Evolutionary conservation across 2,888 invertebrate species (phyloP), one percentile per base, ranked within the genome.

Genomic region (Andricus curvator): DNA sequence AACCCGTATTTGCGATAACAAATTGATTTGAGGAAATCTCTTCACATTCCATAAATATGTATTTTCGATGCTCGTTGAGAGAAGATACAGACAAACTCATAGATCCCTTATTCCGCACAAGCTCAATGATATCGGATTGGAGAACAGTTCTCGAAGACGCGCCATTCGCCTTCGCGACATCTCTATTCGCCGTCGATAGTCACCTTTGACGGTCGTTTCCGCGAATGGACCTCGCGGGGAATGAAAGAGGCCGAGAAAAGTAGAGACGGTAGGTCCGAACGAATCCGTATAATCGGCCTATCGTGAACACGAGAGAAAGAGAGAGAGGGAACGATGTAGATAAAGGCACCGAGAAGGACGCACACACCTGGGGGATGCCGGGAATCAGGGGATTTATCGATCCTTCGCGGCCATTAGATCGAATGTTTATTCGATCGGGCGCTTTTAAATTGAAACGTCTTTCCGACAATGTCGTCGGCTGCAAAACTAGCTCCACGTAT

Each of bases 401-500:
- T 89, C 88, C 86, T 81, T 80, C 79, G 64, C 78, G 78, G 80
- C 85, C 83, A 84, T 85, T 85, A 85, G 84, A 82, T 83, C 82
- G 83, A 82, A 80, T 85, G 83, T 86, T 84, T 86, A 85, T 88
- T 89, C 89, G 88, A 88, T 88, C 88, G 87, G 83, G 80, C 84
- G 86, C 87, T 88, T 88, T 88, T 88, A 88, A 88, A 90, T 90
- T 90, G 90, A 90, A 89, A 89, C 88, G 89, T 90, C 88, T 88
- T 86, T 83, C 86, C 84, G 86, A 86, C 85, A 84, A 84, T 85
- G 85, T 87, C 85, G 86, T 85, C 81, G 79, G 82, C 80, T 83
- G 80, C 81, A 77, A 60, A 80, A 80, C 79, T 82, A 78, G 80
- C 81, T 84, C 64, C 84, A 20, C 25, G 15, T 78, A 82, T 74